phyloP scores from a whole-genome alignment of 1,140 invertebrate genomes.

The Drosophila kepulauana region DNA sequence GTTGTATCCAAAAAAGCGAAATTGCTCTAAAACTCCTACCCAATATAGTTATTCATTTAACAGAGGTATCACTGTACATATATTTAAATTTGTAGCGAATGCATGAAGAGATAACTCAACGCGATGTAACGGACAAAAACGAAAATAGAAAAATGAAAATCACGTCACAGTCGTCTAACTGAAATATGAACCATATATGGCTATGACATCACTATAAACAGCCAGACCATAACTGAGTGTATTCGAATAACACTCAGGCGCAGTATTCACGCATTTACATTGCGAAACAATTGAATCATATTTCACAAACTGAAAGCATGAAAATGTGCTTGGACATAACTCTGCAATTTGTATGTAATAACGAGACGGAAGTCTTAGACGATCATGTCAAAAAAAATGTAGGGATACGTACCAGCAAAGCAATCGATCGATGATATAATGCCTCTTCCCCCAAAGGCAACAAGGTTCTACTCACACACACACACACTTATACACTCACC shows the following conservation, averaged over 20 bases:
- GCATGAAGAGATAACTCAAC: slow-evolving; percentile 13
- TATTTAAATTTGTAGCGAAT: neutral
- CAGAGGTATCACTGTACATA: neutral
- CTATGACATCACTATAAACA: slow-evolving; percentile 75
- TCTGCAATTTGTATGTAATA: slow-evolving; percentile 40
- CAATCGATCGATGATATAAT: slow-evolving; percentile 66
- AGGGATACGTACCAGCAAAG: slow-evolving; percentile 9
- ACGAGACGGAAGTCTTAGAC: slow-evolving; percentile 65
- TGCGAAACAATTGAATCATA: slow-evolving; percentile 71
- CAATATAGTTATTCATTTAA: too few relatives aligned
- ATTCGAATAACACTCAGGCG: slow-evolving; percentile 18
- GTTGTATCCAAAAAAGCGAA: too few relatives aligned
- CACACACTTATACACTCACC: neutral
- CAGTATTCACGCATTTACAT: slow-evolving; percentile 32
- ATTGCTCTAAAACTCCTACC: too few relatives aligned
- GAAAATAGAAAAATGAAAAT: slow-evolving; percentile 43
- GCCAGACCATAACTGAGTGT: slow-evolving; percentile 69
- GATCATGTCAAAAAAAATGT: slow-evolving; percentile 35
- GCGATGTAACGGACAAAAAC: slow-evolving; percentile 43
- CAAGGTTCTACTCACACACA: slow-evolving; percentile 13
- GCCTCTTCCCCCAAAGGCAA: slow-evolving; percentile 29
- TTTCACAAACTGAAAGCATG: slow-evolving; percentile 57
- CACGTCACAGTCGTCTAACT: slow-evolving; percentile 69
- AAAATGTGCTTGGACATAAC: slow-evolving; percentile 11
- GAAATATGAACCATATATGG: slow-evolving; percentile 82